These are phyloP conservation scores for Argyresthia albistria DNA, from an alignment of 2,888 invertebrate species.

Conservation along the genomic window DNA sequence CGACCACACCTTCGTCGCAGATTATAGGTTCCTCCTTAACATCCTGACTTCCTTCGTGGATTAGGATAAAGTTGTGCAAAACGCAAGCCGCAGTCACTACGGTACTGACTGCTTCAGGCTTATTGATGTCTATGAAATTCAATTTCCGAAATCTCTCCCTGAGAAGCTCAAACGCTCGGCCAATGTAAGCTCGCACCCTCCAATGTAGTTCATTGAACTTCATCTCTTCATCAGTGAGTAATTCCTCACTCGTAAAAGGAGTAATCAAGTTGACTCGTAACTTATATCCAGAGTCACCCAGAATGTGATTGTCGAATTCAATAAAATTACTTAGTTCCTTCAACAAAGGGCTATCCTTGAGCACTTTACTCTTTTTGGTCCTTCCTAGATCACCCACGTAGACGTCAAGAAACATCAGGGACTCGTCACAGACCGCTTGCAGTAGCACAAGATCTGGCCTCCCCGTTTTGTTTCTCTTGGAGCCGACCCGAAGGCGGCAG, in stretches of 20 bases:
- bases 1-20: conserved; percentile 47
- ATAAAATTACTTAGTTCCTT: conserved; percentile 45
- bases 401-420: conserved; percentile 47
- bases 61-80: conserved; percentile 53
- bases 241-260: conserved; percentile 50
- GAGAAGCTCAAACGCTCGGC: conserved; percentile 50
- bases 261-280: conserved; percentile 49
- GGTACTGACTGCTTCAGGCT: conserved; percentile 34
- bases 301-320: conserved; percentile 54
- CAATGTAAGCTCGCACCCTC: conserved; percentile 48
- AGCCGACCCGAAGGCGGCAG: conserved; percentile 45
- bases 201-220: conserved; percentile 59
- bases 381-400: conserved; percentile 45
- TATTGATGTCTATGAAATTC: conserved; percentile 41
- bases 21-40: conserved; percentile 45
- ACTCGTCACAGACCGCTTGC: conserved; percentile 62
- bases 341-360: conserved; percentile 41
- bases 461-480: conserved; percentile 32
- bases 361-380: conserved; percentile 44
- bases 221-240: conserved; percentile 56
- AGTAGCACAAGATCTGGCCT: conserved; percentile 39
- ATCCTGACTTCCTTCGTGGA: conserved; percentile 46
- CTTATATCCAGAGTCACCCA: conserved; percentile 53
- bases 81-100: conserved; percentile 50
- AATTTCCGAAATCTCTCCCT: conserved; percentile 49